Evolutionary conservation across 2,888 invertebrate species (phyloP), one percentile per base, ranked within the genome.

Genomic region (Drosophila mimetica): DNA sequence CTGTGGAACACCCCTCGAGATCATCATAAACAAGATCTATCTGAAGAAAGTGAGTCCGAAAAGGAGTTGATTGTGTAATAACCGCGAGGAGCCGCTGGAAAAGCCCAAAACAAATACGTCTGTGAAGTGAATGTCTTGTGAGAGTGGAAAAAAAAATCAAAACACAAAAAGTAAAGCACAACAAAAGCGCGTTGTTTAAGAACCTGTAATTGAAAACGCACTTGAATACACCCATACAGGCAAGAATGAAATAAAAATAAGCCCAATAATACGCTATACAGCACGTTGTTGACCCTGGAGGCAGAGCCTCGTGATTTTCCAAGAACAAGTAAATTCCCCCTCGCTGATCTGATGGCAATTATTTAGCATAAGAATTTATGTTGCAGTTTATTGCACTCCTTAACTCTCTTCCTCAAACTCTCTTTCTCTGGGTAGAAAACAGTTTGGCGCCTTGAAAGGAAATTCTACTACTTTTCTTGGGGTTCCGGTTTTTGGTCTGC

Each of bases 151-250:
- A 52, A 46, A 46, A 61, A 61, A 48, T 48, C 25, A 53, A 59
- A 54, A 60, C 60, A 34, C 47, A 55, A 59, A 25, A 54, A 46
- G 36, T 61, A 30, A 46, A 4, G 47, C 28, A 25, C 20, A 16
- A 42, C 22, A 44, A 51, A 54, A 57, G 16, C 63, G 50, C 41
- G 51, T 34, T 71, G 36, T 53, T 76, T 52, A 65, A 74, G 71
- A 79, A 88, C 80, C 78, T 86, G 83, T 77, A 79, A 74, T 76
- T 72, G 74, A 67, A 71, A 79, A 73, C 77, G 71, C 70, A 77
- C 75, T 67, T 74, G 72, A 71, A 42, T 52, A 72, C 54, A 41
- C 53, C 50, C 30, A 54, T 41, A 66, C 66, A 58, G 30, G 48
- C 41, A 14, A 39, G 37, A 57, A 47, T 34, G 11, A 13, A 22